These are phyloP conservation scores for Crepidodera aurea DNA, from an alignment of 2,888 invertebrate genomes.

Conservation along the genomic window DNA sequence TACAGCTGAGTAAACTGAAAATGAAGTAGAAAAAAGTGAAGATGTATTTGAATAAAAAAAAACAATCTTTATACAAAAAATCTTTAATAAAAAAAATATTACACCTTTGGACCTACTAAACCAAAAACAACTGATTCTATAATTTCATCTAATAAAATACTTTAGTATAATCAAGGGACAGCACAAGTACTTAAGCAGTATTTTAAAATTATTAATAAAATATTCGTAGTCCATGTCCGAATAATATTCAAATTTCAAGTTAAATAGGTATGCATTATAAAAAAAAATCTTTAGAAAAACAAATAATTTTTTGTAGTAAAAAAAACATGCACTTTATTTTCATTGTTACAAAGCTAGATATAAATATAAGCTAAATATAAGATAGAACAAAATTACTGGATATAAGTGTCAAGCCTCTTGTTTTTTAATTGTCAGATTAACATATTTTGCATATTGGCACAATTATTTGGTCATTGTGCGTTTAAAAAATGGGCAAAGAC, in stretches of 20 bases:
- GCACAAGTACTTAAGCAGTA: slow-evolving; percentile 31
- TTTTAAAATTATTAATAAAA: slow-evolving; percentile 6
- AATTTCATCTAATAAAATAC: slow-evolving; percentile 33
- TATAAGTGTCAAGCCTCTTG: slow-evolving; percentile 8
- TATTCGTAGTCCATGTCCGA: too few relatives aligned
- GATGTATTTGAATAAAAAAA: too few relatives aligned
- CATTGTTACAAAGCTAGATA: neutral
- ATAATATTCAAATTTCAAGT: too few relatives aligned
- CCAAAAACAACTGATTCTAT: slow-evolving; percentile 31
- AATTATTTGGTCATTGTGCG: slow-evolving; percentile 17
- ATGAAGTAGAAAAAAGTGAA: too few relatives aligned
- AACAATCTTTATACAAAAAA: slow-evolving; percentile 25
- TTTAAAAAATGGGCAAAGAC: slow-evolving; percentile 1
- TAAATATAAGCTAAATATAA: neutral
- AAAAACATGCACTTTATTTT: slow-evolving; percentile 11
- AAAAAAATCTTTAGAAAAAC: neutral
- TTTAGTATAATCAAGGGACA: slow-evolving; percentile 35
- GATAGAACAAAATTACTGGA: slow-evolving; percentile 1
- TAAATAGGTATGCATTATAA: too few relatives aligned
- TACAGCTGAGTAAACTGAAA: too few relatives aligned
- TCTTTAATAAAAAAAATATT: slow-evolving; percentile 29
- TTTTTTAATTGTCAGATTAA: neutral
- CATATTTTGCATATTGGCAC: slow-evolving; percentile 12
- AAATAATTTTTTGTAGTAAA: slow-evolving; percentile 16
- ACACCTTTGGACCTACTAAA: slow-evolving; percentile 25